Evolutionary conservation across 2,797 vertebrate genomes (phyloP).

Genomic region (Semaprochilodus insignis): DNA sequence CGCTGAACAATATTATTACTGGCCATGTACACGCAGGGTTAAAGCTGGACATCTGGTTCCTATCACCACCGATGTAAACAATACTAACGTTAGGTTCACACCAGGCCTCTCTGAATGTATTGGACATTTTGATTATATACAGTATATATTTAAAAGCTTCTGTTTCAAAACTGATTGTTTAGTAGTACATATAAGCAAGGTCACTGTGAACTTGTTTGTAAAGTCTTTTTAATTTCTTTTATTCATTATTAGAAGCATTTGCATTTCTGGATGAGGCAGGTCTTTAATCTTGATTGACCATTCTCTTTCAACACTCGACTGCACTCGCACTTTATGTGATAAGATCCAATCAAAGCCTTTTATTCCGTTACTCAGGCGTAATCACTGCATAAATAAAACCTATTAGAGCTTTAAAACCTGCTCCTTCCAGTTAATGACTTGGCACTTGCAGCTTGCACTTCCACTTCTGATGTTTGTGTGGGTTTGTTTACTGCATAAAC

Average conservation of each 20-base stretch:
- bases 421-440: background rate
- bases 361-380: background rate
- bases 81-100: no score
- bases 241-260: background rate
- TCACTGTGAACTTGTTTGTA: no score
- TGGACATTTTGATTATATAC: no score
- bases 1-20: no score
- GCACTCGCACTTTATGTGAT: background rate
- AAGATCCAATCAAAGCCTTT: background rate
- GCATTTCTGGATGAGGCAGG: background rate
- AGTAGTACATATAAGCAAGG: no score
- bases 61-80: no score
- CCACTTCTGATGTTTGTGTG: background rate
- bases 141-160: no score
- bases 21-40: no score
- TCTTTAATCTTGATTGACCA: background rate
- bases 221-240: background rate
- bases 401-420: background rate
- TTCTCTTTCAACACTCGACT: background rate
- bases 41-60: no score
- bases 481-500: background rate
- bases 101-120: no score
- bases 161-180: no score
- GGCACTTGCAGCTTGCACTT: no score
- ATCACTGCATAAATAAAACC: background rate